Evolutionary conservation across 2,888 invertebrate species (phyloP).

Genomic region (Ceriagrion tenellum): DNA sequence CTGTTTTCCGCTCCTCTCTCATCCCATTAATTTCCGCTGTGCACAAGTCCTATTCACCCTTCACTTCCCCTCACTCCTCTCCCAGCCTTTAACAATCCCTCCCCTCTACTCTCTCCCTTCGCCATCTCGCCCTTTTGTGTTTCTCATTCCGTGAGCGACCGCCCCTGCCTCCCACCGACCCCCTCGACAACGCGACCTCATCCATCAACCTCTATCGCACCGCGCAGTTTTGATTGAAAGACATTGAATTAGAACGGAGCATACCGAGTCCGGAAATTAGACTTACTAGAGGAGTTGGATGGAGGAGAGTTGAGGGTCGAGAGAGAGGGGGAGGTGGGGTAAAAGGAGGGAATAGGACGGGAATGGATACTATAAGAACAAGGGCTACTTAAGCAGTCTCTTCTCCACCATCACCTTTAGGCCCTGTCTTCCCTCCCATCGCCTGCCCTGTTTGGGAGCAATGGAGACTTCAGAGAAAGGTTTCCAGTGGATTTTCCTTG

Average conservation of each 20-base stretch:
- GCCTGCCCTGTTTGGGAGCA: too few relatives aligned
- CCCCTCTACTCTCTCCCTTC: not conserved
- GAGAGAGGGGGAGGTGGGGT: not conserved
- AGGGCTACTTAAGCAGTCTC: not conserved
- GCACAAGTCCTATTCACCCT: not conserved
- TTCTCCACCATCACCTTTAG: not conserved
- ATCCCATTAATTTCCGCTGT: not conserved
- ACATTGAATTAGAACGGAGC: slow-evolving; percentile 61
- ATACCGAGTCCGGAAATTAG: slow-evolving; percentile 51
- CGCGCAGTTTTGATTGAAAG: slow-evolving; percentile 54
- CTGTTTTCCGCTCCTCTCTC: not conserved
- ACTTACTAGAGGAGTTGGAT: not conserved
- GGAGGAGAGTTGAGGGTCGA: not conserved
- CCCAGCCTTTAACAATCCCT: not conserved
- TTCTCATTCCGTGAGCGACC: not conserved
- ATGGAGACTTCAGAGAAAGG: too few relatives aligned
- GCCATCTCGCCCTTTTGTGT: not conserved
- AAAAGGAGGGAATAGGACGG: not conserved
- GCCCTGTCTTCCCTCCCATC: too few relatives aligned
- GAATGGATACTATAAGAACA: not conserved
- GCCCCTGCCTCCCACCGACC: not conserved
- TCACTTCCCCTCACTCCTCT: not conserved
- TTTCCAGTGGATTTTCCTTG: too few relatives aligned
- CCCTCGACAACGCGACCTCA: slow-evolving; percentile 20
- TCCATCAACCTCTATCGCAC: slow-evolving; percentile 57